phyloP scores from a whole-genome alignment of 2,113 vertebrate species.

The Pelecanus crispus region DNA sequence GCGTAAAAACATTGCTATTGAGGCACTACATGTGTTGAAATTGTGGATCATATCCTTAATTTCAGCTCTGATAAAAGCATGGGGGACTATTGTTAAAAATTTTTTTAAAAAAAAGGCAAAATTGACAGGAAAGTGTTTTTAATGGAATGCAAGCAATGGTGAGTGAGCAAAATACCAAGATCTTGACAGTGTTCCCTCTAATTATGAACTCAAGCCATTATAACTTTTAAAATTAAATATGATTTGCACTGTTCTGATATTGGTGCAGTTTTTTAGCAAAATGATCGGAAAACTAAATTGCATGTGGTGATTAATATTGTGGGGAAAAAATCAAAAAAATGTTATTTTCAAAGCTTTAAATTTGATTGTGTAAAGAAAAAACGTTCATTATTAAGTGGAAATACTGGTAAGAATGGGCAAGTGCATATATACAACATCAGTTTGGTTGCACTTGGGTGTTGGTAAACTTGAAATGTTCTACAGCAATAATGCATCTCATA shows the following conservation, averaged over 20 bases:
- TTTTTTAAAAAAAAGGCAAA: not conserved
- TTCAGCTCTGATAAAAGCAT: conserved; percentile 44
- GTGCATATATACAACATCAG: conserved; percentile 65
- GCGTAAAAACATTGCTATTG: conserved; percentile 53
- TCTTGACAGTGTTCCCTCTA: conserved; percentile 82
- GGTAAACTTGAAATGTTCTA: conserved; percentile 68
- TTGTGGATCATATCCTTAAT: conserved; percentile 50
- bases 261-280: conserved; percentile 84
- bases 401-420: conserved; percentile 70
- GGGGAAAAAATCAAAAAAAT: not conserved
- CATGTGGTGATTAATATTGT: conserved; percentile 74
- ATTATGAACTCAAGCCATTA: conserved; percentile 83
- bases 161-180: conserved; percentile 64
- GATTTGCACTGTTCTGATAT: conserved; percentile 85
- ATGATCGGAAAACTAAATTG: conserved; percentile 73
- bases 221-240: conserved; percentile 84
- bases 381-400: conserved; percentile 34
- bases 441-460: conserved; percentile 68
- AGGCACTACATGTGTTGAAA: conserved; percentile 44
- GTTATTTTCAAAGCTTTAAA: conserved; percentile 69
- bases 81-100: not conserved
- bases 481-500: conserved; percentile 72
- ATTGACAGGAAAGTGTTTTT: conserved; percentile 44
- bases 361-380: conserved; percentile 49
- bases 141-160: conserved; percentile 68